Evolutionary conservation across 2,797 vertebrate species (phyloP), one percentile per base, ranked within the genome.

Genomic region (Xenops minutus): DNA sequence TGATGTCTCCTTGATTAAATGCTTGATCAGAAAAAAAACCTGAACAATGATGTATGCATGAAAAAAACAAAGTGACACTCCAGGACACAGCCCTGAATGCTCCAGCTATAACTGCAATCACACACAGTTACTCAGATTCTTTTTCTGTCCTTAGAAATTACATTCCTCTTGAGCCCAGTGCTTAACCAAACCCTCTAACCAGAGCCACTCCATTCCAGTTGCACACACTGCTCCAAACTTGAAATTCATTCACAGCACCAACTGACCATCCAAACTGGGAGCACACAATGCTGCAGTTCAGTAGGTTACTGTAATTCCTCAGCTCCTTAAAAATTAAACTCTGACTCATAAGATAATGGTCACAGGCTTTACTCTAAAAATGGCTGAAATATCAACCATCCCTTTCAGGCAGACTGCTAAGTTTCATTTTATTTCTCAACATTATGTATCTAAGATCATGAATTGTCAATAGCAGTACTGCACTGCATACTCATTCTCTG

Each of bases 241-340:
- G 32, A 77, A 48, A 52, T 73, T 17, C 30, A 15, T 14, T 84
- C 67, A 34, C 34, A 63, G 67, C 20, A 74, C 15, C 3, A 1
- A 27, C 5, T 63, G 34, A 23, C 62, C 39, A 67, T 32, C 52
- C 46, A 46, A 55, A 58, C 20, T 12, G 15, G 26, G 30, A 34
- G 3, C 6, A 23, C 34, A 12, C 37, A 10, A n/a, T 2, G 7
- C 52, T n/a, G 17, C 37, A 30, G 23, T 21, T 82, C 52, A 71
- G 32, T 1, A 76, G 10, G 10, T 16, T 2, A 1, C 59, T 36
- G 15, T 9, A 66, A 30, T 79, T 85, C 39, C 46, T 66, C 51
- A 82, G 32, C n/a, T 86, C 51, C 51, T 83, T 63, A 92, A 66
- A 84, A 91, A 83, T 51, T 87, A 37, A 85, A 71, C n/a, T 55